Base-by-base conservation (phyloP, 2,113 vertebrate species). In the Clarias batrachus region DNA sequence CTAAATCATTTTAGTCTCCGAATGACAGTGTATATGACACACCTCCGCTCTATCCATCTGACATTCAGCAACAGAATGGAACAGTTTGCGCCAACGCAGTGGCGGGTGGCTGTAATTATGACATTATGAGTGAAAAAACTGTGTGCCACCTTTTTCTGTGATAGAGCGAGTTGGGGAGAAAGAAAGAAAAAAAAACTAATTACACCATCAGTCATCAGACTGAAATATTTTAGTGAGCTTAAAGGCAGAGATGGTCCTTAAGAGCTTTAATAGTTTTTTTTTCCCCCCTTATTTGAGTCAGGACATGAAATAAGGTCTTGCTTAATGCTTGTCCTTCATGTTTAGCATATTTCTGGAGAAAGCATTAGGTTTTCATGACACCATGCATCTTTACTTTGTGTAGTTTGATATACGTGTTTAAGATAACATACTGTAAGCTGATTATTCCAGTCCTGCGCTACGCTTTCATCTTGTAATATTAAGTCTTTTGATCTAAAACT, bases 51-150 rank as follows among this genome's bases (percentile, higher is more conserved):
- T 19, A 16, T 59, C 70, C 14, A 57, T 57, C 68, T 81, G 68
- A 71, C 54, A 71, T 84, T 85, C 48, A 37, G 16, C 57, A 48
- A 25, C 10, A 41, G 63, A 60, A 33, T 85, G 79, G 33, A 73
- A 66, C 77, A 48, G 59, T 81, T 82, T 89, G 82, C 37, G n/a
- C 54, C 84, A 86, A 80, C 78, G 81, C 85, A 71, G 41, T 60
- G 54, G 78, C 57, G 70, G 70, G 37, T 62, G 57, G 65, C 30
- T 41, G n/a, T 80, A 88, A 88, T 88, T 88, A 88, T 86, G 87
- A 86, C 85, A 89, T 89, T 86, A 74, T 63, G 54, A 33, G 86
- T 48, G 48, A 80, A 86, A 88, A 54, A 25, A 74, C 37, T 77
- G 19, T 76, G 82, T 27, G 0, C 9, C 9, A 59, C 30, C 1